Base-by-base conservation (phyloP, 2,888 invertebrate species). In the Pocota personata region DNA sequence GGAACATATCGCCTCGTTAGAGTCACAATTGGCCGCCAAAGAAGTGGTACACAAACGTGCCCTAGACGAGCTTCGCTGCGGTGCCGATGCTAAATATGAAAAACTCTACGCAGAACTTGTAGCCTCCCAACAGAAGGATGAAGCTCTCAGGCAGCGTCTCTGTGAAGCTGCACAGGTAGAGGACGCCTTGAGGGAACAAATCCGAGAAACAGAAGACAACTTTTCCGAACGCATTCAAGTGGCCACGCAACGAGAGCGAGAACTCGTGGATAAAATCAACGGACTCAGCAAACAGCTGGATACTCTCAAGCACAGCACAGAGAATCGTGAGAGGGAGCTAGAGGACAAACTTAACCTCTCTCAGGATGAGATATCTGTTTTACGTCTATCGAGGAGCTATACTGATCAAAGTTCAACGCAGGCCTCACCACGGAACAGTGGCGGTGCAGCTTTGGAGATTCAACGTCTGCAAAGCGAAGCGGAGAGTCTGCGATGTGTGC, bases 401-500 rank as follows among this genome's bases (percentile, higher is more conserved):
- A 87, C 73, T 3, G 87, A 87, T 88, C 88, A 43, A 79, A 89
- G 73, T 92, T 88, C 92, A 93, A 88, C 77, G 87, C 89, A 21
- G 76, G 86, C 50, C 73, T 87, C 40, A 19, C 88, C 83, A 19
- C 55, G 30, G 77, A 87, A 62, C 19, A 88, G 46, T 66, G 88
- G 89, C 3, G 89, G 88, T 6, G 88, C 88, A 14, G 82, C 89
- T n/a, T 82, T 88, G 82, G 89, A 91, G 40, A 52, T 92, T 10
- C 89, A 89, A 92, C 90, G 94, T 89, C 89, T 96, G 46, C 94
- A 95, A 89, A 95, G 95, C 82, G 96, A 97, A 92, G 95, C 96
- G 1, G 95, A 96, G 88, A 98, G 98, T 16, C 93, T 98, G 82
- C 95, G 97, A 87, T 95, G 96, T 40, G 98, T 98, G 2, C 93